Conservation (phyloP, 2,113 vertebrate species). For the Pygoscelis antarcticus region DNA sequence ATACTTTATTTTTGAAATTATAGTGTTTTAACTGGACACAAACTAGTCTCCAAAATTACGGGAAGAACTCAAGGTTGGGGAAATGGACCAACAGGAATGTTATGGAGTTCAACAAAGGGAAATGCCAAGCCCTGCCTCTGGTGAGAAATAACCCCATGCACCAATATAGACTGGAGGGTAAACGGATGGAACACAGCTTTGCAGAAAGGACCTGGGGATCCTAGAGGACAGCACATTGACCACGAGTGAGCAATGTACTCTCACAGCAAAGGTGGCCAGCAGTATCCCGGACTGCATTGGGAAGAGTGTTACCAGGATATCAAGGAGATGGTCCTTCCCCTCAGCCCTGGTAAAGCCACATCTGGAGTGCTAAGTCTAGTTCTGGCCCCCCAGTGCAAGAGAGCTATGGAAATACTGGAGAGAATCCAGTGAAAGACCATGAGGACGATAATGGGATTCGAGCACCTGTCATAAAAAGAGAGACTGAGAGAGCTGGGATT, state of each 20-base stretch:
- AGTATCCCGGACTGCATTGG: too few species aligned
- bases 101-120: background rate
- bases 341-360: background rate
- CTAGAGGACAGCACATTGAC: background rate
- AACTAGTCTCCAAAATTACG: background rate
- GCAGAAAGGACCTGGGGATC: background rate
- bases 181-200: background rate
- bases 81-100: background rate
- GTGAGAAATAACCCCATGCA: too few species aligned
- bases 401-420: background rate
- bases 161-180: background rate
- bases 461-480: background rate
- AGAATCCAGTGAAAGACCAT: background rate
- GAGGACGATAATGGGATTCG: background rate
- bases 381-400: background rate
- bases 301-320: background rate
- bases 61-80: background rate
- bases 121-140: background rate
- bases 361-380: background rate
- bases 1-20: background rate
- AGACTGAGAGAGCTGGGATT: background rate
- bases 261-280: background rate
- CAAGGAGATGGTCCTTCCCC: background rate
- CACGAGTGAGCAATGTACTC: background rate
- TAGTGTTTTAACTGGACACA: background rate